A percentile compares a stretch with the other conserved stretches of the same genome.
These are phyloP conservation scores for Phoebastria nigripes DNA, from an alignment of 2,797 vertebrate genomes.

Conservation along the genomic window DNA sequence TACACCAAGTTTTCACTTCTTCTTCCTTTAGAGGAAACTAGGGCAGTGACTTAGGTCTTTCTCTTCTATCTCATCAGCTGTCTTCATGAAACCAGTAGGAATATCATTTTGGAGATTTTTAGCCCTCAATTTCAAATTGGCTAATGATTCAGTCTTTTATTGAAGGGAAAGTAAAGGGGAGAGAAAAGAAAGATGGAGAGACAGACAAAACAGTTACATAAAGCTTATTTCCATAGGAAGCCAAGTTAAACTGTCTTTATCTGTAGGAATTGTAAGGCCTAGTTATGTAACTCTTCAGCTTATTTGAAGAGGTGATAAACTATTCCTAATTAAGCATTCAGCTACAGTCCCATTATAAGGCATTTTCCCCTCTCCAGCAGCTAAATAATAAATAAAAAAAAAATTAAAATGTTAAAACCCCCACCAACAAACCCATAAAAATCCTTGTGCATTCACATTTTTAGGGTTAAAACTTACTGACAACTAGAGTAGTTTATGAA, in stretches of 20 bases:
- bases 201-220: slow-evolving; percentile 46
- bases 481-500: not conserved
- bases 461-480: slow-evolving; percentile 35
- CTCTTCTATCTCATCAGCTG: slow-evolving; percentile 25
- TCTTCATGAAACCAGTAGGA: slow-evolving; percentile 18
- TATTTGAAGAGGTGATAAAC: slow-evolving; percentile 47
- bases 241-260: slow-evolving; percentile 44
- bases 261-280: slow-evolving; percentile 15
- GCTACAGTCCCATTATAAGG: not conserved
- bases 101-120: slow-evolving; percentile 6
- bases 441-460: not conserved
- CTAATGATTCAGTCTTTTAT: slow-evolving; percentile 16
- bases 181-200: slow-evolving; percentile 21
- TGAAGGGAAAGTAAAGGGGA: not conserved
- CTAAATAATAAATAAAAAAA: not conserved
- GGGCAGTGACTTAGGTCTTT: slow-evolving; percentile 12
- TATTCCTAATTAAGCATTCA: slow-evolving; percentile 39
- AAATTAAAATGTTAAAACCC: not conserved
- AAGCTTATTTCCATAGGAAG: slow-evolving; percentile 51
- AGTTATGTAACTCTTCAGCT: slow-evolving; percentile 43
- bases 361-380: not conserved
- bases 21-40: not conserved
- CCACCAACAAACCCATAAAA: not conserved
- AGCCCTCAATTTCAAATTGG: slow-evolving; percentile 1
- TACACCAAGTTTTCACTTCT: not conserved